Evolutionary conservation across 2,888 invertebrate species (phyloP), one percentile per base, ranked within the genome.

Genomic region (Athrips mouffetella): DNA sequence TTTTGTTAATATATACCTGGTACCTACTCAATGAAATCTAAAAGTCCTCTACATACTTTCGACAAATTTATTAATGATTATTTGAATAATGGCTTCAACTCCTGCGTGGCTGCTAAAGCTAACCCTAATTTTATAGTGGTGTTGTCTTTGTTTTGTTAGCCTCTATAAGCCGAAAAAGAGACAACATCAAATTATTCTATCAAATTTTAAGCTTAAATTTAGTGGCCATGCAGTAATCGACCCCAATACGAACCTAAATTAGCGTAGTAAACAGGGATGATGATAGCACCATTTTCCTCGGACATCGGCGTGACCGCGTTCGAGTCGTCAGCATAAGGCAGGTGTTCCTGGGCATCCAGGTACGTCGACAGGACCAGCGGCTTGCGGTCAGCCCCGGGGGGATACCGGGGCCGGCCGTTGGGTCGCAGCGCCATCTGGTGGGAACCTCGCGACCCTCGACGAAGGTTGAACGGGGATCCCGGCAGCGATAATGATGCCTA

Each of bases 251-350:
- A 71, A 91, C 95, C 94, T 89, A 95, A 90, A 87, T 94, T 95
- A 68, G 94, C 93, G 79, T 95, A 95, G 88, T 96, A 96, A 76
- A 95, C 94, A 51, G 96, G 96, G 69, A 97, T 95, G 70, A 97
- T 95, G 83, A 97, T 96, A 76, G 96, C 96, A 73, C 97, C 97
- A 83, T 97, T 97, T 87, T 98, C 98, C 89, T 98, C 98, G 58
- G 97, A 98, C 95, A 98, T 97, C 48, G 98, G 98, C 54, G 98
- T 98, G 52, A 97, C 98, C 59, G 98, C 98, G 74, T 96, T 96
- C 57, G 98, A 98, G 88, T 98, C 98, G 80, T 98, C 98, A 50
- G 98, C 98, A 79, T 97, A 98, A 51, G 98, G 98, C 73, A 98
- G 91, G 84, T 97, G 97, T 89, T 97, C 96, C 83, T 96, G 95